phyloP scores from a whole-genome alignment of 2,888 invertebrate species.

The Ptycholaimellus sp. region DNA sequence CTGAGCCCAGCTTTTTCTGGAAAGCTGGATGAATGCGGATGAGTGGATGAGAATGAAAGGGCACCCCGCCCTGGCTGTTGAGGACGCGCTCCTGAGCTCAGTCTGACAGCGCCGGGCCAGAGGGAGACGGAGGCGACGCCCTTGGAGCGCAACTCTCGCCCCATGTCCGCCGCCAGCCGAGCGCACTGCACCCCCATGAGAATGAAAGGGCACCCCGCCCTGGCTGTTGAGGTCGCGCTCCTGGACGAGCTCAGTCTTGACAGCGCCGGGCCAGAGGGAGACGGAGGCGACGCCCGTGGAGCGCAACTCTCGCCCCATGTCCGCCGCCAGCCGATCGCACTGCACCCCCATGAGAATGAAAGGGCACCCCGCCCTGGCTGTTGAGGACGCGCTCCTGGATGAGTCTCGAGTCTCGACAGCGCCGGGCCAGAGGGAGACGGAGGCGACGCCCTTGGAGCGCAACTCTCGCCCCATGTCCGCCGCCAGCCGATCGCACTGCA shows the following conservation, averaged over 20 bases:
- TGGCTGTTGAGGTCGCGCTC: background rate
- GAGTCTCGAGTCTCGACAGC: conserved; percentile 28
- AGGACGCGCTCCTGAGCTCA: conserved; percentile 7
- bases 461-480: conserved; percentile 30
- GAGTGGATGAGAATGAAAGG: too few species aligned
- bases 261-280: conserved; percentile 30
- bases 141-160: conserved; percentile 24
- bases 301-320: conserved; percentile 28
- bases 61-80: too few species aligned
- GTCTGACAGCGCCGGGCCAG: conserved; percentile 31
- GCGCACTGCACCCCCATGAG: conserved; percentile 27
- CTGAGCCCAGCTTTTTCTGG: too few species aligned
- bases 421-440: conserved; percentile 30
- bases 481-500: conserved; percentile 29
- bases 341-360: too few species aligned
- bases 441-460: conserved; percentile 24
- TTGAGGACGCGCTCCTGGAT: conserved; percentile 6
- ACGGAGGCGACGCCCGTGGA: conserved; percentile 26
- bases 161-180: conserved; percentile 31
- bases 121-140: conserved; percentile 27
- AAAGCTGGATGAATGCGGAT: too few species aligned
- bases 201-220: too few species aligned
- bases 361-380: too few species aligned
- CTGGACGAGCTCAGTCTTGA: conserved; percentile 25
- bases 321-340: conserved; percentile 30